Evolutionary conservation across 1,140 invertebrate species (phyloP), one percentile per base, ranked within the genome.

Genomic region (Dinoponera quadriceps): DNA sequence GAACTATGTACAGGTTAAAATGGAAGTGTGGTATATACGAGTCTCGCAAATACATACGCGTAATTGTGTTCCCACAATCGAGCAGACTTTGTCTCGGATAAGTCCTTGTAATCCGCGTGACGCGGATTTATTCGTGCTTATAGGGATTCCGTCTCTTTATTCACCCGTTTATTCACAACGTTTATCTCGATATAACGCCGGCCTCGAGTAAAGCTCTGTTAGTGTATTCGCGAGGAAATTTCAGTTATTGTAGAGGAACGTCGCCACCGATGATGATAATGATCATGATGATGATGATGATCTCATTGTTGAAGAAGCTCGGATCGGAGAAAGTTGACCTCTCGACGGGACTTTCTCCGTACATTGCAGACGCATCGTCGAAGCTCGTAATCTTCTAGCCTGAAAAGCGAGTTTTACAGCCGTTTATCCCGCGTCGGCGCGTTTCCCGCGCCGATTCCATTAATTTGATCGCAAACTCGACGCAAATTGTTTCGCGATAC

Each of bases 261-360:
- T 69, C 33, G 51, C 51, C 59, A 71, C 25, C 57, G 38, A 5
- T 44, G 38, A 44, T 44, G 38, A 44, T 44, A 44, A 44, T 44
- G 38, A 44, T 44, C 4, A 44, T 11, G 38, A 44, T 11, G 38
- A 44, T 11, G 38, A 44, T 80, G 63, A 71, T 3, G 65, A 80
- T 80, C 69, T 57, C 54, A 80, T 80, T 80, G 20, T 44, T 33
- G 65, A 85, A 69, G 77, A 66, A 85, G 88, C 84, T 85, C 66
- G 49, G 78, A 62, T 48, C 57, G 87, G 90, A 82, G 90, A 91
- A 90, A 91, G 90, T 86, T 88, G 89, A 91, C 90, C 90, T 84
- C 84, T 84, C 84, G 1, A 51, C 22, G 66, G 57, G 88, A 91
- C 87, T 88, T 88, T 88, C 87, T 87, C 87, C 85, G 48, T 60